Evolutionary conservation across 1,140 invertebrate species (phyloP), one percentile per base, ranked within the genome.

Genomic region (Cheumatopsyche charites): DNA sequence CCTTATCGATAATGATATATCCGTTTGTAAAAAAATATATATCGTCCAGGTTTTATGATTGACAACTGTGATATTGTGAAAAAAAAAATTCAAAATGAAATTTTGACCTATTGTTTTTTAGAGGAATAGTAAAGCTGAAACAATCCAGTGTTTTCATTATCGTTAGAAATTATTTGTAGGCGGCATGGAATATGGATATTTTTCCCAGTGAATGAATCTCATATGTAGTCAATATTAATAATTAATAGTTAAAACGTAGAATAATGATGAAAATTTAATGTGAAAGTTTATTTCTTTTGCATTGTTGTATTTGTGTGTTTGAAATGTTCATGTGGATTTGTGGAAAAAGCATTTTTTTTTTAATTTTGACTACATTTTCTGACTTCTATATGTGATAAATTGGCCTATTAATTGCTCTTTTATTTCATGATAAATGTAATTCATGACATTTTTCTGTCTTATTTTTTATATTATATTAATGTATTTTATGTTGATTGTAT

Each of bases 61-160:
- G 66, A 70, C 65, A 76, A 66, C 75, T 76, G 75, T 76, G 75
- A 76, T 76, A 76, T 75, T 71, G 74, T 75, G 74, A 73, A 76
- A 75, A 45, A 75, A 71, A 75, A 76, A 36, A 36, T 36, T 76
- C 75, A 76, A 76, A 76, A 76, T 76, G 15, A 73, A 76, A 76
- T 76, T 76, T 76, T 76, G 75, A 76, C 55, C 47, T 66, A 70
- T 55, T 68, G 41, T 13, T 63, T 63, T 68, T 68, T 68, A 68
- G 66, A 26, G 12, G 43, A 55, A 55, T 55, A n/a, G n/a, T n/a
- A 47, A 41, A 52, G 25, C 19, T 55, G 55, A 25, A 58, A 58
- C 66, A 68, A 25, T 68, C 43, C 23, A 66, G 43, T 19, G 15
- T 66, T 68, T 55, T 68, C 23, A 43, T 66, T 15, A 68, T 68